Evolutionary conservation across 2,888 invertebrate genomes (phyloP).

Genomic region (Cataglyphis rosenhaueri): DNA sequence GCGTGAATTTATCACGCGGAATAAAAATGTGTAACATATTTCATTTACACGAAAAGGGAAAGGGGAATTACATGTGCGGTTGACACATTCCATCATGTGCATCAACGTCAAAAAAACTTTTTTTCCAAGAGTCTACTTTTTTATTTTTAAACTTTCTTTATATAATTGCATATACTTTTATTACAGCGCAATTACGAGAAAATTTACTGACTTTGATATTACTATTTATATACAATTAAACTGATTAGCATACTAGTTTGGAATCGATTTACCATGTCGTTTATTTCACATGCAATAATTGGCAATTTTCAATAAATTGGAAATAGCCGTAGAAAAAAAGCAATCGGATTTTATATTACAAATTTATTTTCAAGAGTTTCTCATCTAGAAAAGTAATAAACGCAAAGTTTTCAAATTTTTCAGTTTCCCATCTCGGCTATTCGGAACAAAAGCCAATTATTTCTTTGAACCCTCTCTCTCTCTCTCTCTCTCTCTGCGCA

Average conservation of each 20-base stretch:
- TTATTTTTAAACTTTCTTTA: background rate
- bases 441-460: constrained; percentile 25
- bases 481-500: constrained; percentile 20
- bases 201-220: background rate
- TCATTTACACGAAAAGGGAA: constrained; percentile 9
- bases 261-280: background rate
- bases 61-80: background rate
- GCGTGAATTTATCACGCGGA: background rate
- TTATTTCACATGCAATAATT: background rate
- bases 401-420: constrained; percentile 48
- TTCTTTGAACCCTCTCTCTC: constrained; percentile 32
- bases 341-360: background rate
- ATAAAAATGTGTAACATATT: constrained; percentile 7
- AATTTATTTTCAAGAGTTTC: background rate
- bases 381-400: constrained; percentile 50
- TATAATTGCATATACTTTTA: background rate
- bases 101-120: background rate
- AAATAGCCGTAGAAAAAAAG: background rate
- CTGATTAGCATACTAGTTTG: background rate
- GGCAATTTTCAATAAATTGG: background rate
- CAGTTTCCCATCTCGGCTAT: constrained; percentile 11
- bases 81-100: background rate
- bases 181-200: background rate
- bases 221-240: background rate
- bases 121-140: background rate